These are phyloP conservation scores for Spodoptera picta DNA, from an alignment of 2,888 invertebrate species.

Conservation along the genomic window DNA sequence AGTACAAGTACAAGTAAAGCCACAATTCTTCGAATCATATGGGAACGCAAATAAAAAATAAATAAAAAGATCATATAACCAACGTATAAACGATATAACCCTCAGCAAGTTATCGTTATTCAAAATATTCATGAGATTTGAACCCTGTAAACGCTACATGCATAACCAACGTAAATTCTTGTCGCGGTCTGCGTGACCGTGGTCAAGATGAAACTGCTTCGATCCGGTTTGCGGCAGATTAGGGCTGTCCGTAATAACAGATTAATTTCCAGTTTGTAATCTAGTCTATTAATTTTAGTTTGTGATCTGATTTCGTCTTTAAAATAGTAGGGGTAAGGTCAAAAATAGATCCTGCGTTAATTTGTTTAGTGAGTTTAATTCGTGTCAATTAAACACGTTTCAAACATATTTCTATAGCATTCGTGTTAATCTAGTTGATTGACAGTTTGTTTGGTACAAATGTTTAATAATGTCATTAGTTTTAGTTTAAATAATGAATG, in stretches of 20 bases:
- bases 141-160: conserved; percentile 40
- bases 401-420: not conserved
- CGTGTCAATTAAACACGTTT: conserved; percentile 4
- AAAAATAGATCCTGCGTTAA: conserved; percentile 7
- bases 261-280: conserved; percentile 26
- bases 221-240: conserved; percentile 37
- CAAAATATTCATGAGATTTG: conserved; percentile 59
- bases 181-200: conserved; percentile 32
- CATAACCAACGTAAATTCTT: conserved; percentile 43
- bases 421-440: conserved; percentile 14
- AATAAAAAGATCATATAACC: conserved; percentile 33
- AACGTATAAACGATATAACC: conserved; percentile 37
- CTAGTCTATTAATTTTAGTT: conserved; percentile 10
- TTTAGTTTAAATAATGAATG: not conserved
- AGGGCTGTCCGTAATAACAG: conserved; percentile 36
- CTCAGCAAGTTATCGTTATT: conserved; percentile 44
- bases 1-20: too few species aligned
- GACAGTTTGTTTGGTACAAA: conserved; percentile 5
- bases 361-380: conserved; percentile 7
- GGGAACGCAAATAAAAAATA: conserved; percentile 15
- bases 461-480: conserved; percentile 1
- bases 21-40: conserved; percentile 21
- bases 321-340: not conserved
- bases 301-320: conserved; percentile 4
- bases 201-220: conserved; percentile 32